phyloP scores from a whole-genome alignment of 2,888 invertebrate genomes.

The Fabriciana adippe region DNA sequence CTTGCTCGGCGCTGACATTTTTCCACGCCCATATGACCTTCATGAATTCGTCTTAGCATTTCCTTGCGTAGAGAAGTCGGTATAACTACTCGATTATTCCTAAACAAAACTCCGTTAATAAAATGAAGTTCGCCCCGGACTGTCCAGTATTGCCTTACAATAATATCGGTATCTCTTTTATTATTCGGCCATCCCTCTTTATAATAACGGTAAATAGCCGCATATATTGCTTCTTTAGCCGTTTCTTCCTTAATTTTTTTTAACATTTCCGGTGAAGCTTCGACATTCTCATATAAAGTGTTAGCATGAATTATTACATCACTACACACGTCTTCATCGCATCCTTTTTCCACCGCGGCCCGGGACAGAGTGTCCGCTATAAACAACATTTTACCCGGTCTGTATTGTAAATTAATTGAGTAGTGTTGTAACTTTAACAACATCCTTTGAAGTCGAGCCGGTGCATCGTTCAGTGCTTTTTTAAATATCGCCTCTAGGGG shows the following conservation, averaged over 20 bases:
- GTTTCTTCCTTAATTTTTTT: not conserved
- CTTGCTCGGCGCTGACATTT: not conserved
- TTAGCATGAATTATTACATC: not conserved
- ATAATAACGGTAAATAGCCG: not conserved
- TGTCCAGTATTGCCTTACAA: slow-evolving; percentile 5
- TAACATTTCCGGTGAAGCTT: not conserved
- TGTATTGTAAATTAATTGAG: not conserved
- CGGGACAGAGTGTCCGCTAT: slow-evolving; percentile 1
- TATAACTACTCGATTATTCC: slow-evolving; percentile 6
- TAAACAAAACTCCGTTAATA: slow-evolving; percentile 1
- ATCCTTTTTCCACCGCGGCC: not conserved
- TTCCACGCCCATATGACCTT: not conserved
- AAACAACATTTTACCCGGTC: not conserved
- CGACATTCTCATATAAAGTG: not conserved
- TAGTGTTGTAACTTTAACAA: not conserved
- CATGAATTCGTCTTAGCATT: slow-evolving; percentile 2
- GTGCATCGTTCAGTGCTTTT: slow-evolving; percentile 23
- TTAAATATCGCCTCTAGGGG: slow-evolving; percentile 31
- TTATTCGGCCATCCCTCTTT: slow-evolving; percentile 5
- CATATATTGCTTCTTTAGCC: not conserved
- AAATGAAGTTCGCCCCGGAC: not conserved
- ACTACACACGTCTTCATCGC: not conserved
- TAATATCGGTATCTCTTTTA: not conserved
- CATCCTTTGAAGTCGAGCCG: slow-evolving; percentile 3
- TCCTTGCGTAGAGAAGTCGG: not conserved